Conservation (phyloP, 2,113 vertebrate species). For the Zosterops lateralis region DNA sequence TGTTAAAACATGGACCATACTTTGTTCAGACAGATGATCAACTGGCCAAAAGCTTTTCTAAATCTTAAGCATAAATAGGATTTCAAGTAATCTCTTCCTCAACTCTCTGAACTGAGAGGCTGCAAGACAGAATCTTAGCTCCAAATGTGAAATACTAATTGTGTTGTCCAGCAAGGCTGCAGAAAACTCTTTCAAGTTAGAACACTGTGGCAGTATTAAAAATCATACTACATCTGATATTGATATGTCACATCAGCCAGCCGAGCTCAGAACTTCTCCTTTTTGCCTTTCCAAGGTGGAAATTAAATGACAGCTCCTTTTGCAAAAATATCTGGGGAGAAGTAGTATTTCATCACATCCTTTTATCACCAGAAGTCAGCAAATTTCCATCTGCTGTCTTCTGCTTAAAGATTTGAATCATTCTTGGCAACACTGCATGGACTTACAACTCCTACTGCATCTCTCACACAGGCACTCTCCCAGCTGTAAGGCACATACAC, state of each 20-base stretch:
- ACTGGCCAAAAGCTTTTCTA: not conserved
- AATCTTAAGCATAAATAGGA: not conserved
- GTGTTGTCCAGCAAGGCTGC: not conserved
- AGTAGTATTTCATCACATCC: not conserved
- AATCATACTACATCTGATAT: not conserved
- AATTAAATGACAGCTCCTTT: not conserved
- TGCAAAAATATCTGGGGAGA: not conserved
- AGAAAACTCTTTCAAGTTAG: not conserved
- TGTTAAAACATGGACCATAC: not conserved
- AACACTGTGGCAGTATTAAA: not conserved
- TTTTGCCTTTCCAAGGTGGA: not conserved
- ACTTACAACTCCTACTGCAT: not conserved
- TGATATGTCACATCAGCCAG: not conserved
- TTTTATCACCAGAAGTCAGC: not conserved
- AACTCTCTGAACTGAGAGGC: not conserved
- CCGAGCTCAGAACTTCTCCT: not conserved
- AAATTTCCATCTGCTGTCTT: slow-evolving; percentile 10
- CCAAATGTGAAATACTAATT: not conserved
- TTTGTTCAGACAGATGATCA: not conserved
- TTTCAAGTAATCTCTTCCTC: not conserved
- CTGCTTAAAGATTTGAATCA: slow-evolving; percentile 14
- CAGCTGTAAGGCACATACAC: not conserved
- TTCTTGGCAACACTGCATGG: not conserved
- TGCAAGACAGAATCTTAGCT: not conserved
- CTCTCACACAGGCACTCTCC: not conserved